phyloP scores from a whole-genome alignment of 2,113 vertebrate species.

The Galbula dea region DNA sequence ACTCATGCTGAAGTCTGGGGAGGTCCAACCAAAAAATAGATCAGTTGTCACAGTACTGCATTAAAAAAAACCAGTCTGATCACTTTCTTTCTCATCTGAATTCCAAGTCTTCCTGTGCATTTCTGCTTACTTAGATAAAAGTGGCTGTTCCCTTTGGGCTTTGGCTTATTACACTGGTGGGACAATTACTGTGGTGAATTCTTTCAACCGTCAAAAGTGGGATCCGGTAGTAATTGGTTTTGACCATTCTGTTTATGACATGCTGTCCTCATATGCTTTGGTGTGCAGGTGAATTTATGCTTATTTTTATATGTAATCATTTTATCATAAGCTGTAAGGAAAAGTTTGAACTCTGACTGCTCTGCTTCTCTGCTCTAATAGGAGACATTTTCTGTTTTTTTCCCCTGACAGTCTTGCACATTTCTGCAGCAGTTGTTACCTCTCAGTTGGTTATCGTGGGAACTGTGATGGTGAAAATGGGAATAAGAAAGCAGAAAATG shows the following conservation, averaged over 20 bases:
- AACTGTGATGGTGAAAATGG: slow-evolving; percentile 11
- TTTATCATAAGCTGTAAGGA: neutral
- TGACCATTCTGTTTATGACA: neutral
- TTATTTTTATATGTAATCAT: neutral
- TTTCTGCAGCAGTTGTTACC: slow-evolving; percentile 31
- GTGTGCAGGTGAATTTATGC: neutral
- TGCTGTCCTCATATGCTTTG: accelerated
- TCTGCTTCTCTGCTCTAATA: neutral
- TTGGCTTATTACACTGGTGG: neutral
- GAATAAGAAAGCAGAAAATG: slow-evolving; percentile 31
- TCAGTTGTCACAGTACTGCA: neutral
- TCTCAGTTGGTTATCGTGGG: neutral
- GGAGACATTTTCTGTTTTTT: neutral
- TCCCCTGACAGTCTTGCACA: neutral
- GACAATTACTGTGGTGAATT: neutral
- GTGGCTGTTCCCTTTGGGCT: neutral
- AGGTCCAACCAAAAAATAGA: neutral
- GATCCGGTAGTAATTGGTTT: neutral
- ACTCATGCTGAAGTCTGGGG: neutral
- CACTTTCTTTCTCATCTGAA: neutral
- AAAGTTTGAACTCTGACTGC: neutral
- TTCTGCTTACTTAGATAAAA: neutral
- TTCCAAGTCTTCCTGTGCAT: neutral
- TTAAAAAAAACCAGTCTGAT: neutral
- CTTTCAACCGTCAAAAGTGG: neutral